phyloP scores from a whole-genome alignment of 2,888 invertebrate species.

The Teleogryllus oceanicus region DNA sequence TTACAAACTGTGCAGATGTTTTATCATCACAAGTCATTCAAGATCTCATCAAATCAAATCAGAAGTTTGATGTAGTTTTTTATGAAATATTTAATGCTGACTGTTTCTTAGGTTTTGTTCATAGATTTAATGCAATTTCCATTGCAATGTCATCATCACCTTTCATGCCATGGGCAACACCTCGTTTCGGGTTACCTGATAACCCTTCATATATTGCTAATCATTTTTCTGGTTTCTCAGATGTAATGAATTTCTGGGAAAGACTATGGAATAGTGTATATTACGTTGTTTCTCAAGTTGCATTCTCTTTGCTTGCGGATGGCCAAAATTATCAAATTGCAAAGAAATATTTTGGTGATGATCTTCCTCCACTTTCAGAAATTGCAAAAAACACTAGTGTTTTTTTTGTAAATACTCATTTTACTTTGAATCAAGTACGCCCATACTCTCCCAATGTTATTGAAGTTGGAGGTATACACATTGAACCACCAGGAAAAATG shows the following conservation, averaged over 20 bases:
- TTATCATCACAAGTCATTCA: conserved; percentile 34
- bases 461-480: conserved; percentile 34
- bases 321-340: conserved; percentile 31
- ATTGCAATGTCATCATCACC: conserved; percentile 58
- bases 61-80: conserved; percentile 62
- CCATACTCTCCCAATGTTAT: conserved; percentile 39
- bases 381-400: conserved; percentile 56
- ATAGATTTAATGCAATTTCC: conserved; percentile 56
- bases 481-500: conserved; percentile 29
- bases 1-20: conserved; percentile 30
- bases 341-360: conserved; percentile 42
- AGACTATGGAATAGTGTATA: conserved; percentile 28
- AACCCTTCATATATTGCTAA: conserved; percentile 57
- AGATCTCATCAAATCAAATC: conserved; percentile 34
- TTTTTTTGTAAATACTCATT: conserved; percentile 60
- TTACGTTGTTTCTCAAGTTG: conserved; percentile 38
- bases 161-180: conserved; percentile 60
- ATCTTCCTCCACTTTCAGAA: conserved; percentile 54
- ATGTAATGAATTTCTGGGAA: conserved; percentile 32
- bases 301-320: conserved; percentile 43
- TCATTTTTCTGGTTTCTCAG: conserved; percentile 45
- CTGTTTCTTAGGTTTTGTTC: conserved; percentile 64
- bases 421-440: conserved; percentile 53
- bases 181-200: conserved; percentile 56
- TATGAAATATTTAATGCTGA: conserved; percentile 70